Conservation (phyloP, 1,140 invertebrate species). For the Octopus bimaculoides region DNA sequence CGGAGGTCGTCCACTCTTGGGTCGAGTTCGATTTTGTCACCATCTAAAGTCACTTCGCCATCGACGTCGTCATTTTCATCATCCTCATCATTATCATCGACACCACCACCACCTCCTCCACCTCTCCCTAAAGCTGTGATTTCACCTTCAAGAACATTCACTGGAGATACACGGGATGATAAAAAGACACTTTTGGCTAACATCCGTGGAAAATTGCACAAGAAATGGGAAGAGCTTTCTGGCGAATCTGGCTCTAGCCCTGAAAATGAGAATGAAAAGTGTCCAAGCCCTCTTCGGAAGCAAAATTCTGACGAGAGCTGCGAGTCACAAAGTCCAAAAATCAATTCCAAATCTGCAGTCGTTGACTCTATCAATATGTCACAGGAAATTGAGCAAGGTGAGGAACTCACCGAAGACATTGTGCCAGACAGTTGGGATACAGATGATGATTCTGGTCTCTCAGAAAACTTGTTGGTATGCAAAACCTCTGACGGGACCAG, state of each 20-base stretch:
- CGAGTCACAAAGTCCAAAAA: background rate
- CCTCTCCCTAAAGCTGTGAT: background rate
- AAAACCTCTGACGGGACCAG: background rate
- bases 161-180: background rate
- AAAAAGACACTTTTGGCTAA: constrained; percentile 23
- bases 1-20: background rate
- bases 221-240: constrained; percentile 44
- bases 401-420: background rate
- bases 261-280: constrained; percentile 28
- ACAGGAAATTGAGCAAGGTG: background rate
- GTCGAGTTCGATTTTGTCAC: background rate
- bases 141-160: background rate
- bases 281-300: background rate
- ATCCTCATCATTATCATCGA: background rate
- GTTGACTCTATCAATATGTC: background rate
- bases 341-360: background rate
- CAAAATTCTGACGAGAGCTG: constrained; percentile 2
- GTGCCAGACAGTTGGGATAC: background rate
- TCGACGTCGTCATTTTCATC: background rate
- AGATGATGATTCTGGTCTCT: background rate
- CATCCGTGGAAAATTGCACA: constrained; percentile 35
- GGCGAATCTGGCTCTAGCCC: constrained; percentile 34
- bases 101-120: background rate
- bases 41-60: background rate
- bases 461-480: background rate